phyloP scores from a whole-genome alignment of 2,113 vertebrate species.

The Phainopepla nitens region DNA sequence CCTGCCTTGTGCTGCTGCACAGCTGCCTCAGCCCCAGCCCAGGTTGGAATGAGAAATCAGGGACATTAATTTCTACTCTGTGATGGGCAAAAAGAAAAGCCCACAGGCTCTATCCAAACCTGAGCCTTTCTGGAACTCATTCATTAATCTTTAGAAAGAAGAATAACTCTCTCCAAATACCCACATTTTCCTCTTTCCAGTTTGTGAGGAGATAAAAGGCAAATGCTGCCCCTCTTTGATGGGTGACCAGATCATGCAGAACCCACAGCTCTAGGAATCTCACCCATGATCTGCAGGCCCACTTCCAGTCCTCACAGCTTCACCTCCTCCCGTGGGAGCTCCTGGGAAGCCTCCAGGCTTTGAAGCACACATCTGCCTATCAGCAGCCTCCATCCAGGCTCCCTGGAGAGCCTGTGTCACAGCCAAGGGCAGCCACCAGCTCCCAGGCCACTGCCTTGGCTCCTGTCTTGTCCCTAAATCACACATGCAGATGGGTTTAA shows the following conservation, averaged over 20 bases:
- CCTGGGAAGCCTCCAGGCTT: neutral
- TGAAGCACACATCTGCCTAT: neutral
- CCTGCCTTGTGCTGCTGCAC: neutral
- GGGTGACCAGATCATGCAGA: neutral
- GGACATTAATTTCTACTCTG: neutral
- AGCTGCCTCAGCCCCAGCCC: neutral
- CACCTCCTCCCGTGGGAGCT: neutral
- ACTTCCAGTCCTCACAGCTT: neutral
- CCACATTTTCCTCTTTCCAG: neutral
- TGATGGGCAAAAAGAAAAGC: neutral
- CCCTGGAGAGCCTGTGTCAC: neutral
- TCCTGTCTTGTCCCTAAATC: neutral
- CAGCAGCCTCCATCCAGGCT: neutral
- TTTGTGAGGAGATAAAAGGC: neutral
- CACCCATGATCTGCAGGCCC: neutral
- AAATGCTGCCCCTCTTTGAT: neutral
- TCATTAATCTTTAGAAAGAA: neutral
- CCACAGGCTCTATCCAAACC: neutral
- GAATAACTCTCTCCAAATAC: neutral
- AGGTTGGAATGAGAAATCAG: neutral
- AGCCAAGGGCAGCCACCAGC: neutral
- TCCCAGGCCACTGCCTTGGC: neutral
- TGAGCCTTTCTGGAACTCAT: neutral
- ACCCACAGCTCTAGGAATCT: neutral
- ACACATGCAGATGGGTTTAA: neutral